Conservation (phyloP, 2,888 invertebrate genomes). For the Proisotoma minuta region DNA sequence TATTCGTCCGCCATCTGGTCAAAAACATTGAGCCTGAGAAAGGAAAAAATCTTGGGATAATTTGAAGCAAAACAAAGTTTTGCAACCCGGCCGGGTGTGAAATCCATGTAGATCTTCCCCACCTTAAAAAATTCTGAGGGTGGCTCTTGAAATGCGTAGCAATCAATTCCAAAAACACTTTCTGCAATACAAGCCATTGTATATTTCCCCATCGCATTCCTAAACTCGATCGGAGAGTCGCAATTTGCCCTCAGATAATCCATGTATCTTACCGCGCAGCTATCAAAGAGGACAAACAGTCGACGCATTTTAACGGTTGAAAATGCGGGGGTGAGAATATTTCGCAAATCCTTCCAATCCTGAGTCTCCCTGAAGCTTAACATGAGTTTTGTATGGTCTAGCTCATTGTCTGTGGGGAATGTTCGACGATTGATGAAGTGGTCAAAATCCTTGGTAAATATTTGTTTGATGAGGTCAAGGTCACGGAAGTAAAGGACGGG, state of each 20-base stretch:
- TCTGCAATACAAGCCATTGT: constrained; percentile 48
- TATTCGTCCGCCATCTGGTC: constrained; percentile 1
- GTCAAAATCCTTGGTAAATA: constrained; percentile 10
- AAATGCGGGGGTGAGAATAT: constrained; percentile 5
- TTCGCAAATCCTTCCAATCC: constrained; percentile 7
- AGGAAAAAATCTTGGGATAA: not conserved
- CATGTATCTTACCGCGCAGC: not conserved
- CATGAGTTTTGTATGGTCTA: constrained; percentile 1
- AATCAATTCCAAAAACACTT: constrained; percentile 52
- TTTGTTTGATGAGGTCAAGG: constrained; percentile 6
- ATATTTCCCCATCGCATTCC: constrained; percentile 17
- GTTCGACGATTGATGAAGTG: constrained; percentile 8
- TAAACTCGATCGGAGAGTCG: not conserved
- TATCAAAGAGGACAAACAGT: not conserved
- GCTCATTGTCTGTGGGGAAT: not conserved
- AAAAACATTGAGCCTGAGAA: constrained; percentile 4
- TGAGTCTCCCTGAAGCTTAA: not conserved
- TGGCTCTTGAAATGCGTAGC: constrained; percentile 46
- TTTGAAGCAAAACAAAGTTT: constrained; percentile 7
- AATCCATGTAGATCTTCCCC: constrained; percentile 39
- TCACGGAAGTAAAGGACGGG: constrained; percentile 7
- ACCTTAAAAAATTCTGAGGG: constrained; percentile 50
- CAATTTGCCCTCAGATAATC: not conserved
- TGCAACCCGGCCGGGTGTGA: not conserved
- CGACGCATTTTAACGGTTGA: constrained; percentile 8